Conservation (phyloP, 37 sponge, comb jelly and placozoan genomes). For the Halichondria panicea region DNA sequence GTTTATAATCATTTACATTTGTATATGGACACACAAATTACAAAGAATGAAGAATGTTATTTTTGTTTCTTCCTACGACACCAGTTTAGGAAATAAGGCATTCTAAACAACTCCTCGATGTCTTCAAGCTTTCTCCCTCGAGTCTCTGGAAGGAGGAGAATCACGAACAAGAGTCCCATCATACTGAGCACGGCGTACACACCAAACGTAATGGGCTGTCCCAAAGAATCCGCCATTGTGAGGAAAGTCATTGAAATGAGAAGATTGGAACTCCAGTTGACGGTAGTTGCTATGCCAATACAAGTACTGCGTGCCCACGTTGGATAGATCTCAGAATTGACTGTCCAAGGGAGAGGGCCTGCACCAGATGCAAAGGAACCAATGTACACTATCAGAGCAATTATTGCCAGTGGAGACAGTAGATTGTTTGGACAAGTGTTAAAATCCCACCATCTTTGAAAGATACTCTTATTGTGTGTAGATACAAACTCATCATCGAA, state of each 20-base stretch:
- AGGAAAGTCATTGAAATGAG: conserved; percentile 89
- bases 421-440: conserved; percentile 44
- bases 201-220: conserved; percentile 70
- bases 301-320: conserved; percentile 89
- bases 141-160: conserved; percentile 83
- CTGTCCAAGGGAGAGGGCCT: conserved; percentile 94
- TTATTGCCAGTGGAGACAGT: conserved; percentile 64
- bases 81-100: conserved; percentile 63
- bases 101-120: conserved; percentile 67
- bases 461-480: background rate
- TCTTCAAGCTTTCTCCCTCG: conserved; percentile 75
- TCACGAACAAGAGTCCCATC: conserved; percentile 69
- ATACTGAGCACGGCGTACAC: conserved; percentile 68
- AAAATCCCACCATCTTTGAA: conserved; percentile 37
- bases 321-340: conserved; percentile 97
- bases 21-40: background rate
- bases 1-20: no score
- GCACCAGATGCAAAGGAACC: conserved; percentile 94
- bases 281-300: conserved; percentile 72
- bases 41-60: background rate
- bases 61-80: conserved; percentile 4
- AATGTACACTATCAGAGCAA: conserved; percentile 81
- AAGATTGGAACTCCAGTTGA: conserved; percentile 88
- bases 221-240: conserved; percentile 51
- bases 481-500: background rate